Base-by-base conservation (phyloP, 2,113 vertebrate genomes). In the Cyprichromis sp. region DNA sequence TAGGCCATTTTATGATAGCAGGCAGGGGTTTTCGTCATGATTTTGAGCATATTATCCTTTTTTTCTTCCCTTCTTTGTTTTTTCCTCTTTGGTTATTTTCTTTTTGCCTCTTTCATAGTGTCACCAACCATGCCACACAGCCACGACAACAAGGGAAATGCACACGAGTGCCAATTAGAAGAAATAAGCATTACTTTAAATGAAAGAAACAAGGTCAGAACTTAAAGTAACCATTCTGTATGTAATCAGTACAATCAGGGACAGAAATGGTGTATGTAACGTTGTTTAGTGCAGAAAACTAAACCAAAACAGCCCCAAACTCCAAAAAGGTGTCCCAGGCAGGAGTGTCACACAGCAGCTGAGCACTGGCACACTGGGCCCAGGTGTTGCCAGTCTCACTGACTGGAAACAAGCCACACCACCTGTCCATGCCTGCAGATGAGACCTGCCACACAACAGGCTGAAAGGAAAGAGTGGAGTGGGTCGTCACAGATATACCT, bases 401-500 rank as follows among this genome's bases (percentile, higher is more conserved):
- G n/a, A 26, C 13, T 73, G 21, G 38, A 10, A 73, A 73, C 38
- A 10, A 10, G 38, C 66, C 66, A 45, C 66, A 73, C 66, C 66
- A 38, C 34, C 61, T 73, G 21, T 73, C 21, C 21, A 71, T 26
- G 66, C 13, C 66, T 73, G 13, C 38, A 73, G 12, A 10, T 7
- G 38, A 73, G 0, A 0, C 38, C 21, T 71, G 66, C n/a, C n/a
- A 26, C 31, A 13, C 34, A 66, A 40, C 63, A 73, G 13, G 13
- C 4, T 42, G 38, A 73, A 73, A 45, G 66, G 38, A 17, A 68
- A 42, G 38, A 2, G 61, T 1, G 19, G 61, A 66, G 34, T 38
- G 61, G 34, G 61, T 13, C 3, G 0, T 66, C 34, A 38, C 10
- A 38, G 61, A 66, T 38, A 13, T 21, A 0, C 1, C n/a, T 0